Percentiles rank a stretch among this genome's conserved stretches.
phyloP scores from a whole-genome alignment of 2,888 invertebrate genomes.

The Drosophila villosipedis region DNA sequence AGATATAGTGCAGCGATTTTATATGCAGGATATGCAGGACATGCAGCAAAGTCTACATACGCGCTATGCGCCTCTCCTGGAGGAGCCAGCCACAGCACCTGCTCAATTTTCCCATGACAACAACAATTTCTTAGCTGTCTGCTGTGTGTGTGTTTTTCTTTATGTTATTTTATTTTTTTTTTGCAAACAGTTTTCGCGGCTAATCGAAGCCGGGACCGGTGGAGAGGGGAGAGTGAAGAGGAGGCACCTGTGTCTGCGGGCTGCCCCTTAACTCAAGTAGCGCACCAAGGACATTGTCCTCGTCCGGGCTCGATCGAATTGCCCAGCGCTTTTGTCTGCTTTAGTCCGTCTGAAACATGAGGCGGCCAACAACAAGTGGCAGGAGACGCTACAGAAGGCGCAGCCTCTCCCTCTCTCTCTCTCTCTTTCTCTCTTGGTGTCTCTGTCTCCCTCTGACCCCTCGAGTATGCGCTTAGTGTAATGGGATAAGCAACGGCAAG shows the following conservation, averaged over 20 bases:
- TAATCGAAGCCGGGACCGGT: slow-evolving; percentile 24
- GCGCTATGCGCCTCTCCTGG: background rate
- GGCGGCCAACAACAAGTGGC: slow-evolving; percentile 61
- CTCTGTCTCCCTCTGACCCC: background rate
- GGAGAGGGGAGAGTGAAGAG: slow-evolving; percentile 1
- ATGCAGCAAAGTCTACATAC: slow-evolving; percentile 16
- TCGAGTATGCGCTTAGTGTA: slow-evolving; percentile 65
- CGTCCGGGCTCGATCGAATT: slow-evolving; percentile 17
- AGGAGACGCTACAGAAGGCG: slow-evolving; percentile 16
- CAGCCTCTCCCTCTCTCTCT: background rate
- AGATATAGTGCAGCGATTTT: slow-evolving; percentile 54
- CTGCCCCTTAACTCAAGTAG: slow-evolving; percentile 52
- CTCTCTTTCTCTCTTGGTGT: background rate
- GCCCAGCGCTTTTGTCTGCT: slow-evolving; percentile 40
- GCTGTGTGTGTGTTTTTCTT: background rate
- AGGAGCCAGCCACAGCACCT: slow-evolving; percentile 67
- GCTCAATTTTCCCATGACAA: slow-evolving; percentile 80
- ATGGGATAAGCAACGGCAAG: slow-evolving; percentile 65
- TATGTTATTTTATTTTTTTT: slow-evolving; percentile 4
- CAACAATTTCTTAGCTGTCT: slow-evolving; percentile 15
- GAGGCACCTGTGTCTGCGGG: slow-evolving; percentile 45
- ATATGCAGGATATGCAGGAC: slow-evolving; percentile 18
- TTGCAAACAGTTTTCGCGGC: slow-evolving; percentile 32
- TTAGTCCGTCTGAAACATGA: slow-evolving; percentile 56
- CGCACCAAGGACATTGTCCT: slow-evolving; percentile 58